These are phyloP conservation scores for Malthinus seriepunctatus DNA, from an alignment of 2,888 invertebrate species.

Conservation along the genomic window DNA sequence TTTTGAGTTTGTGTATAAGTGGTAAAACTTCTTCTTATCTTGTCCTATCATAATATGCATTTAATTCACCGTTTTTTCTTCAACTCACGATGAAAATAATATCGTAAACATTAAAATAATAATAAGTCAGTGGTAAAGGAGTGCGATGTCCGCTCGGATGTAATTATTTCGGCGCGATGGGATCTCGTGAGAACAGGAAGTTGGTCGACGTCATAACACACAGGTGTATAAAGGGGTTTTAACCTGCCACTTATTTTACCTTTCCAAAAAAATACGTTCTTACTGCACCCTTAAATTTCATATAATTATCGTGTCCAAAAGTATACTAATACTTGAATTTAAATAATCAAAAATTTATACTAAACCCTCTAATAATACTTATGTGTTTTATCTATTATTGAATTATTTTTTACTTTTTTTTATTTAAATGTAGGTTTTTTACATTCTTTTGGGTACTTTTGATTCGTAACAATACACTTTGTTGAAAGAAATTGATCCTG, in stretches of 20 bases:
- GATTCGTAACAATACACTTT: too few species aligned
- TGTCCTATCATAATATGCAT: too few species aligned
- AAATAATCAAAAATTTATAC: too few species aligned
- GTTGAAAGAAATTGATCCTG: too few species aligned
- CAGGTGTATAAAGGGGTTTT: conserved; percentile 46
- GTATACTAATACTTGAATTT: too few species aligned
- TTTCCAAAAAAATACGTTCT: conserved; percentile 21
- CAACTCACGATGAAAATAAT: conserved; percentile 14
- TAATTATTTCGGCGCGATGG: conserved; percentile 54
- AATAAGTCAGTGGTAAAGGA: conserved; percentile 27
- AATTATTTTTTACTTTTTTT: too few species aligned
- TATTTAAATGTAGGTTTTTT: too few species aligned
- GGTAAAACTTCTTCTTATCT: too few species aligned
- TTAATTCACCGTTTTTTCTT: neutral
- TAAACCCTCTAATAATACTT: too few species aligned
- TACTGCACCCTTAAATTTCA: conserved; percentile 13
- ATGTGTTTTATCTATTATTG: too few species aligned
- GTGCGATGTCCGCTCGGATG: conserved; percentile 47
- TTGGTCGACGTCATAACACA: conserved; percentile 51
- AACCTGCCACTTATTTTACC: conserved; percentile 43
- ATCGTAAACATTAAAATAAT: conserved; percentile 27
- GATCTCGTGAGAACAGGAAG: conserved; percentile 56
- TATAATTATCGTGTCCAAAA: conserved; percentile 18
- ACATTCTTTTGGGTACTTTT: too few species aligned
- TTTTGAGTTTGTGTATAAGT: too few species aligned